Conservation (phyloP, 2,888 invertebrate genomes). For the Lomographa bimaculata region DNA sequence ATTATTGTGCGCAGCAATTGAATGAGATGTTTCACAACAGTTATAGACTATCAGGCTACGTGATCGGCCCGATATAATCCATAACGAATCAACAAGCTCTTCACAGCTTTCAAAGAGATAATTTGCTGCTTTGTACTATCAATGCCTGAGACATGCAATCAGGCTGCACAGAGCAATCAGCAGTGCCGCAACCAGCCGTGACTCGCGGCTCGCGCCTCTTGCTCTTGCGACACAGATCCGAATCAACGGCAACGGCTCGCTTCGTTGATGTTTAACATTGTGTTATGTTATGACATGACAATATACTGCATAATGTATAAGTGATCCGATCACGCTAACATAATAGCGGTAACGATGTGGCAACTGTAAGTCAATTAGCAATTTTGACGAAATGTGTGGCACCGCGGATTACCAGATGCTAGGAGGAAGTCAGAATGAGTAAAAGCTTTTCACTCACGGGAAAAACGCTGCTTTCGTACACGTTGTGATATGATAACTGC, state of each 20-base stretch:
- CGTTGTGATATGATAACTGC: too few species aligned
- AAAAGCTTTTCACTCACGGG: too few species aligned
- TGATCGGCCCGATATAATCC: too few species aligned
- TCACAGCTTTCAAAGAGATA: slow-evolving; percentile 8
- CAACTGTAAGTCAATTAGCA: too few species aligned
- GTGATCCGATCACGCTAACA: not conserved
- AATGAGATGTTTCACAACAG: too few species aligned
- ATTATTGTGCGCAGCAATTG: too few species aligned
- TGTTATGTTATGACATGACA: too few species aligned
- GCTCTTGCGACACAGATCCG: slow-evolving; percentile 18
- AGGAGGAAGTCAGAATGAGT: too few species aligned
- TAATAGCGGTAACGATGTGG: slow-evolving; percentile 1
- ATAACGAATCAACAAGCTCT: slow-evolving; percentile 12
- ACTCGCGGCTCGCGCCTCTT: slow-evolving; percentile 19
- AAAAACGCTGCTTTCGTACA: too few species aligned
- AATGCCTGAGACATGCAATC: slow-evolving; percentile 26
- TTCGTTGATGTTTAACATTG: slow-evolving; percentile 3
- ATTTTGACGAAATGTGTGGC: too few species aligned
- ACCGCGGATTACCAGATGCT: too few species aligned
- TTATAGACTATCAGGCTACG: too few species aligned
- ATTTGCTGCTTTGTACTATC: slow-evolving; percentile 13
- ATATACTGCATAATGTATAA: slow-evolving; percentile 3
- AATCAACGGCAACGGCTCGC: slow-evolving; percentile 8
- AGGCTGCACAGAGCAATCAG: slow-evolving; percentile 26
- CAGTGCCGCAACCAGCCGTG: slow-evolving; percentile 28